A percentile compares a stretch with the other conserved stretches of the same genome.
Conservation (phyloP, 1,140 invertebrate genomes). For the Papilio aristodemus region DNA sequence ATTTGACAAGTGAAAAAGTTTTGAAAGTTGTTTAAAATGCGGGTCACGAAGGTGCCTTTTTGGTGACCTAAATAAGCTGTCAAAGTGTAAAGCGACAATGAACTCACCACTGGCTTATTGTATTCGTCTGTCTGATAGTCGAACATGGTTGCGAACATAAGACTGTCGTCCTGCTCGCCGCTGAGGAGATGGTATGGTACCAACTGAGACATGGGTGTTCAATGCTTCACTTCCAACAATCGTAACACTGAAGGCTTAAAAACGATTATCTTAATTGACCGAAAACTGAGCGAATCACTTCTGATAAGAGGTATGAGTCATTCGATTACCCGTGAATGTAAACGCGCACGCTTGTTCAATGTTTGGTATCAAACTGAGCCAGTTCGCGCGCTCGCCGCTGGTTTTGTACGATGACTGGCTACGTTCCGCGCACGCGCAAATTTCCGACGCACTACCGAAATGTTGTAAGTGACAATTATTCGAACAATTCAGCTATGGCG, state of each 20-base stretch:
- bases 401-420: slow-evolving; percentile 69
- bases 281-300: slow-evolving; percentile 58
- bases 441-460: slow-evolving; percentile 44
- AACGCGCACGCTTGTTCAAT: slow-evolving; percentile 69
- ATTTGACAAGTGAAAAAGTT: slow-evolving; percentile 33
- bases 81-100: slow-evolving; percentile 30
- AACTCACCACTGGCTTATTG: slow-evolving; percentile 73
- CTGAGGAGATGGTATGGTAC: slow-evolving; percentile 73
- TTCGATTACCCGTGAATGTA: slow-evolving; percentile 53
- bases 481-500: slow-evolving; percentile 65
- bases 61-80: slow-evolving; percentile 27
- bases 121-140: slow-evolving; percentile 77
- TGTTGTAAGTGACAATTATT: slow-evolving; percentile 59
- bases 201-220: slow-evolving; percentile 77
- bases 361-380: slow-evolving; percentile 77
- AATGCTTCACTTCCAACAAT: slow-evolving; percentile 58
- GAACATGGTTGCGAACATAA: slow-evolving; percentile 80
- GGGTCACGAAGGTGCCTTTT: slow-evolving; percentile 37
- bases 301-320: slow-evolving; percentile 74
- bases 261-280: slow-evolving; percentile 43
- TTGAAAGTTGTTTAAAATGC: slow-evolving; percentile 63
- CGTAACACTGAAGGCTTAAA: slow-evolving; percentile 42
- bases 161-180: slow-evolving; percentile 77
- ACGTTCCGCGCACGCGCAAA: slow-evolving; percentile 68
- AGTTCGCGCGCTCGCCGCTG: slow-evolving; percentile 63